Evolutionary conservation across 2,113 vertebrate genomes (phyloP).

Genomic region (Crypturellus undulatus): DNA sequence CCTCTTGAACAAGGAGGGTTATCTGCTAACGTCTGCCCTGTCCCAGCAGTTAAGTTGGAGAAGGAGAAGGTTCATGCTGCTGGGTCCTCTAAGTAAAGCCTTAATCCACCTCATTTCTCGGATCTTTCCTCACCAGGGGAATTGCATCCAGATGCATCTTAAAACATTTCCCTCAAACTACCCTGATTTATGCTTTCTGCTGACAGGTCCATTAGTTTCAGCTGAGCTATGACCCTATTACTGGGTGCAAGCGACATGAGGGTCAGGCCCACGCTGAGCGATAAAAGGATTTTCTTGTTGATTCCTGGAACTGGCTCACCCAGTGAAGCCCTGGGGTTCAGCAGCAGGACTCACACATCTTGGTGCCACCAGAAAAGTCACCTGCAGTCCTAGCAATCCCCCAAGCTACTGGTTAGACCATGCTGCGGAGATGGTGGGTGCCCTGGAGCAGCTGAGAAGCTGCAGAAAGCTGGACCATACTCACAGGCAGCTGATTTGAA

Average conservation of each 20-base stretch:
- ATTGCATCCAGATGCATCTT: background rate
- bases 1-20: background rate
- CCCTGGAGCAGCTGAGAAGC: rapidly evolving
- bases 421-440: background rate
- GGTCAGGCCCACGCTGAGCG: background rate
- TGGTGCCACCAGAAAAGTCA: background rate
- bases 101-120: background rate
- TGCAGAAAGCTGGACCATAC: background rate
- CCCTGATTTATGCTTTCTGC: background rate
- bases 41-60: background rate
- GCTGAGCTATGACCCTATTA: background rate
- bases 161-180: background rate
- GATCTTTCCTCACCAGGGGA: background rate
- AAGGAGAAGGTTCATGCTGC: background rate
- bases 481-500: background rate
- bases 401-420: background rate
- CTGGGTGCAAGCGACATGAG: background rate
- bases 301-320: background rate
- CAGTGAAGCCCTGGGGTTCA: background rate
- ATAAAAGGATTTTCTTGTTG: background rate
- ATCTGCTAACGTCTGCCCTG: background rate
- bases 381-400: background rate
- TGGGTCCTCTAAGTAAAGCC: background rate
- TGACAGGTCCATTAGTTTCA: background rate
- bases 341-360: background rate